Conservation (phyloP, 2,113 vertebrate genomes). For the Rutilus rutilus region DNA sequence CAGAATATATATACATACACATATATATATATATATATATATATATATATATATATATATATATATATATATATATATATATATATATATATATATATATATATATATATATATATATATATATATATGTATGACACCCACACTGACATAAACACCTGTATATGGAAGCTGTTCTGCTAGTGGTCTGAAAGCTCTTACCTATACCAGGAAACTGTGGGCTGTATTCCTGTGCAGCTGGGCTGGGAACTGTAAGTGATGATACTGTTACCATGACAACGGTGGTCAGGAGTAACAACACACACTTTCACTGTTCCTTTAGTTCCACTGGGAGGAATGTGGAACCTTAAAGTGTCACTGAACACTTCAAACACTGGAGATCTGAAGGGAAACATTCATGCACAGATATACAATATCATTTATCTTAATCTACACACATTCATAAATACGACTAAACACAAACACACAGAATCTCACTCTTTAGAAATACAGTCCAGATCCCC, state of each 20-base stretch:
- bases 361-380: constrained; percentile 77
- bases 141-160: background rate
- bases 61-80: too few relatives aligned
- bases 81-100: too few relatives aligned
- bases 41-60: too few relatives aligned
- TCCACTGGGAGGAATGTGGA: constrained; percentile 77
- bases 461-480: constrained; percentile 63
- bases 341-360: constrained; percentile 75
- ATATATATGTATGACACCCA: too few relatives aligned
- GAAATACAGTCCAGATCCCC: constrained; percentile 76
- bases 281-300: constrained; percentile 73
- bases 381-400: background rate
- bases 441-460: background rate
- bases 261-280: constrained; percentile 68
- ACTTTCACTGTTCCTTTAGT: constrained; percentile 78
- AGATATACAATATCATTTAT: constrained; percentile 25
- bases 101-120: too few relatives aligned
- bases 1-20: too few relatives aligned
- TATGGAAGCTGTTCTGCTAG: background rate
- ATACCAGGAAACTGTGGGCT: constrained; percentile 77
- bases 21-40: too few relatives aligned
- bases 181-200: constrained; percentile 69
- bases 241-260: constrained; percentile 74
- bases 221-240: constrained; percentile 73
- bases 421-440: background rate